Conservation (phyloP, 2,888 invertebrate genomes). For the Hoplodrina ambigua region DNA sequence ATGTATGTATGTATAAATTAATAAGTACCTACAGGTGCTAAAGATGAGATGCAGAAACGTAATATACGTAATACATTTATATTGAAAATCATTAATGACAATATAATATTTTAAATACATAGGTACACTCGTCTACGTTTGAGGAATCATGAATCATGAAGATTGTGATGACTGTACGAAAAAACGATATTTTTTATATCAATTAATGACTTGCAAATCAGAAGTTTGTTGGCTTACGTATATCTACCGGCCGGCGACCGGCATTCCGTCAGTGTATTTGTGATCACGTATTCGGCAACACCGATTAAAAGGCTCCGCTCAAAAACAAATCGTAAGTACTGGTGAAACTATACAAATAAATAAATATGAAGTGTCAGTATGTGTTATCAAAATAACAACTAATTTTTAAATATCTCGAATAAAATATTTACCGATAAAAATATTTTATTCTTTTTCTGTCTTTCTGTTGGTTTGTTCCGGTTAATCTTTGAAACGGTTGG, state of each 20-base stretch:
- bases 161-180: slow-evolving; percentile 5
- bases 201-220: slow-evolving; percentile 27
- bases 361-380: too few species aligned
- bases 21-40: too few species aligned
- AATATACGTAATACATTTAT: too few species aligned
- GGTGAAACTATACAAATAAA: too few species aligned
- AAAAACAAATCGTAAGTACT: slow-evolving; percentile 17
- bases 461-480: too few species aligned
- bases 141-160: neutral
- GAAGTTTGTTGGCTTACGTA: slow-evolving; percentile 8
- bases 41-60: too few species aligned
- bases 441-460: too few species aligned
- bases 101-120: neutral
- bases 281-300: neutral
- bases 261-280: slow-evolving; percentile 5
- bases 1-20: too few species aligned
- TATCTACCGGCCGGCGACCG: neutral
- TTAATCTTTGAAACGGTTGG: too few species aligned
- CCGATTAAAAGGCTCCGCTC: neutral
- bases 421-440: too few species aligned
- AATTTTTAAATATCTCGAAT: too few species aligned
- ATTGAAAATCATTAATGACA: neutral
- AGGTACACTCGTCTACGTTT: neutral
- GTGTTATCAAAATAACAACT: too few species aligned
- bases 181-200: slow-evolving; percentile 7